Conservation (phyloP, 2,888 invertebrate species). For the Drosophila tripunctata region DNA sequence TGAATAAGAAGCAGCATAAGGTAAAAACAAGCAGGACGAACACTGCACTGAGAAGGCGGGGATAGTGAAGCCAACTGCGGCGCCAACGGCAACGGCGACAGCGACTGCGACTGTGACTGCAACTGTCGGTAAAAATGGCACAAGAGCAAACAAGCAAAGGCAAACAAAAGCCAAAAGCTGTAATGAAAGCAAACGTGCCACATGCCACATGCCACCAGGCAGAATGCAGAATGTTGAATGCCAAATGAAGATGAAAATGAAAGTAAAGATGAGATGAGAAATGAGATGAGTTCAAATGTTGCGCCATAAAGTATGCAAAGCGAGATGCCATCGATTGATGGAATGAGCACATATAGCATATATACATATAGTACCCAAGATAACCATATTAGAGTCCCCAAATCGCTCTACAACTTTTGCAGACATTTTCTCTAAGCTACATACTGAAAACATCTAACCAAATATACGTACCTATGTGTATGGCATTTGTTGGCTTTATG, state of each 20-base stretch:
- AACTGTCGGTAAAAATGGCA: conserved; percentile 51
- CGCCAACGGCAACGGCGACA: conserved; percentile 43
- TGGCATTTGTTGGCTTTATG: no score
- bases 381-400: conserved; percentile 33
- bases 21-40: background rate
- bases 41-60: background rate
- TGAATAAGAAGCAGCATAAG: conserved; percentile 1
- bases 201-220: conserved; percentile 31
- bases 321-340: conserved; percentile 5
- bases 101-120: conserved; percentile 47
- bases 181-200: conserved; percentile 60
- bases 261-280: conserved; percentile 7
- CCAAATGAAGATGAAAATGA: conserved; percentile 1
- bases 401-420: background rate
- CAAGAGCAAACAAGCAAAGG: conserved; percentile 35
- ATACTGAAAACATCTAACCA: no score
- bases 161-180: conserved; percentile 45
- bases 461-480: no score
- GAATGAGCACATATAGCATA: background rate
- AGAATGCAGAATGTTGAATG: conserved; percentile 10
- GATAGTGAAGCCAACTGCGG: background rate
- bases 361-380: background rate
- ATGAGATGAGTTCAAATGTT: background rate
- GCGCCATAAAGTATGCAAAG: conserved; percentile 55
- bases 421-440: background rate